Conservation (phyloP, 2,797 vertebrate species). For the Alauda arvensis region DNA sequence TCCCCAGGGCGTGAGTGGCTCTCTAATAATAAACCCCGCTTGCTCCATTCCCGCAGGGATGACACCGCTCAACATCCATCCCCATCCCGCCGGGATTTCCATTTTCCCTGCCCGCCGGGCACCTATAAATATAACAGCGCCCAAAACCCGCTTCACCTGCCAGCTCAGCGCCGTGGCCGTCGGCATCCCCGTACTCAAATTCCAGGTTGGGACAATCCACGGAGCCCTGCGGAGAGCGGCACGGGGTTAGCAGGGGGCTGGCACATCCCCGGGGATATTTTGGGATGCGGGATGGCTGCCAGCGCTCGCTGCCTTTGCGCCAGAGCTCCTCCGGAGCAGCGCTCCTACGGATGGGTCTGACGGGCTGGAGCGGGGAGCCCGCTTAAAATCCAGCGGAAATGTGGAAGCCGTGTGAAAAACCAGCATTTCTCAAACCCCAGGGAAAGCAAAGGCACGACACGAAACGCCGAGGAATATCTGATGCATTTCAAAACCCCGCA, state of each 20-base stretch:
- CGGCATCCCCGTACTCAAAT: conserved; percentile 89
- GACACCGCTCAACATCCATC: neutral
- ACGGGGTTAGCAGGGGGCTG: neutral
- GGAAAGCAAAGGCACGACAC: neutral
- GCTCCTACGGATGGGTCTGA: neutral
- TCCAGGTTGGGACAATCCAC: conserved; percentile 92
- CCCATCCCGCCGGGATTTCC: neutral
- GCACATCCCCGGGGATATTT: neutral
- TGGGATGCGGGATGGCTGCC: neutral
- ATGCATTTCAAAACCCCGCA: neutral
- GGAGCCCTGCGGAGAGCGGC: conserved; percentile 77
- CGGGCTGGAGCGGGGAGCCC: neutral
- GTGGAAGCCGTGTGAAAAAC: neutral
- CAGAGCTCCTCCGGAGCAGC: neutral
- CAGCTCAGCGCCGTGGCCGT: conserved; percentile 79
- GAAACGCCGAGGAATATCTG: accelerated
- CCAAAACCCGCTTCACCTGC: conserved; percentile 72
- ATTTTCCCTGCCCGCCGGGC: accelerated
- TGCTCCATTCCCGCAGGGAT: accelerated
- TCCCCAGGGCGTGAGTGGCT: neutral
- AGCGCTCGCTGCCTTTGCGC: neutral
- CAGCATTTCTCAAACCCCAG: neutral
- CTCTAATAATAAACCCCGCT: conserved; percentile 2
- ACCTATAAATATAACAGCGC: neutral
- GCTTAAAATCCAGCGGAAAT: neutral